A percentile compares a stretch with the other conserved stretches of the same genome.
These are phyloP conservation scores for Suricata suricatta DNA, from an alignment of 2,113 vertebrate species.

Conservation along the genomic window DNA sequence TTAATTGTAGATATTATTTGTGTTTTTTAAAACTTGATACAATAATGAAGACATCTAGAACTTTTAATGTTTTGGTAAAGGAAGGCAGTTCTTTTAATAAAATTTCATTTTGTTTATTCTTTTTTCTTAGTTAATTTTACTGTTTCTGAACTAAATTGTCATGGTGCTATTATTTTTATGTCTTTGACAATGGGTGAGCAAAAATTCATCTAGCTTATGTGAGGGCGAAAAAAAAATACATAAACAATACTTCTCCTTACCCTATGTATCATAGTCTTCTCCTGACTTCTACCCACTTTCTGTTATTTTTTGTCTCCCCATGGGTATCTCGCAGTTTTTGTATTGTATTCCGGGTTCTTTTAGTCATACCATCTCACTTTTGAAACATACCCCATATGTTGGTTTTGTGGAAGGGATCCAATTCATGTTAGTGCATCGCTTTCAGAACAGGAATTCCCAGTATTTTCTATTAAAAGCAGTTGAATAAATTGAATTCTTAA, in stretches of 20 bases:
- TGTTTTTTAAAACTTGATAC: not conserved
- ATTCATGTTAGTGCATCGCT: not conserved
- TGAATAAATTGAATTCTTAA: not conserved
- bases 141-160: not conserved
- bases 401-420: not conserved
- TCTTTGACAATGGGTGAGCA: not conserved
- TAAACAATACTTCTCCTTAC: not conserved
- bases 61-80: not conserved
- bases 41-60: not conserved
- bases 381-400: not conserved
- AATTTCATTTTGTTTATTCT: not conserved
- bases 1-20: not conserved
- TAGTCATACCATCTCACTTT: not conserved
- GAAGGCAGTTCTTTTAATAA: not conserved
- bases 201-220: not conserved
- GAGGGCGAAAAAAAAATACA: not conserved
- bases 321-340: not conserved
- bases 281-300: not conserved
- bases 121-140: not conserved
- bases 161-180: not conserved
- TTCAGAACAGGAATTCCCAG: not conserved
- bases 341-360: not conserved
- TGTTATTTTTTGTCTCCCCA: not conserved
- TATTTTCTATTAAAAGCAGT: not conserved
- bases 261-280: not conserved